Conservation (phyloP, 2,888 invertebrate species). For the Epistrophe eligans region DNA sequence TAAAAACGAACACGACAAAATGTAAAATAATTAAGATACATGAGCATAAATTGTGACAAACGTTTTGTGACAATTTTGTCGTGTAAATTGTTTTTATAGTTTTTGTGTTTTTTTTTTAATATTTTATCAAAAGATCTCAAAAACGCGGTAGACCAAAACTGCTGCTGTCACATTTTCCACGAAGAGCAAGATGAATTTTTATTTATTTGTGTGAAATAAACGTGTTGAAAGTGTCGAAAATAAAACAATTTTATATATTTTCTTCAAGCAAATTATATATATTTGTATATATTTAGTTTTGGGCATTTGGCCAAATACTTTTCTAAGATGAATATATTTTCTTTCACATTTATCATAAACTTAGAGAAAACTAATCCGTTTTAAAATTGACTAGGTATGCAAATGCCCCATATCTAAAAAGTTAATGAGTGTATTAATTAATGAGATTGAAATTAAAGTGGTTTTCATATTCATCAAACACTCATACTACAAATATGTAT, state of each 20-base stretch:
- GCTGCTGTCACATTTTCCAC: conserved; percentile 34
- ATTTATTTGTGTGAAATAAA: conserved; percentile 23
- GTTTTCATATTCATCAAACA: neutral
- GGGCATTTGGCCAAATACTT: conserved; percentile 27
- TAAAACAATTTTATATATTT: conserved; percentile 21
- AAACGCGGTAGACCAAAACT: conserved; percentile 21
- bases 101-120: neutral
- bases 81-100: conserved; percentile 38
- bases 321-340: conserved; percentile 33
- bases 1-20: neutral
- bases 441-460: neutral
- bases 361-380: conserved; percentile 4
- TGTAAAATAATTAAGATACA: conserved; percentile 47
- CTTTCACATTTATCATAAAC: conserved; percentile 31
- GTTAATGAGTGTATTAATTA: conserved; percentile 36
- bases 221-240: conserved; percentile 47
- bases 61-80: conserved; percentile 30
- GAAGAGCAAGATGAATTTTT: conserved; percentile 10
- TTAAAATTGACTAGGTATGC: conserved; percentile 36
- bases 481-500: no score
- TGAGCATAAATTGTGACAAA: conserved; percentile 42
- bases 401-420: conserved; percentile 35
- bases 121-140: conserved; percentile 9
- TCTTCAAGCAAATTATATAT: neutral
- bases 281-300: neutral